Evolutionary conservation across 2,797 vertebrate species (phyloP).

Genomic region (Tokudaia tokunoshimensis): DNA sequence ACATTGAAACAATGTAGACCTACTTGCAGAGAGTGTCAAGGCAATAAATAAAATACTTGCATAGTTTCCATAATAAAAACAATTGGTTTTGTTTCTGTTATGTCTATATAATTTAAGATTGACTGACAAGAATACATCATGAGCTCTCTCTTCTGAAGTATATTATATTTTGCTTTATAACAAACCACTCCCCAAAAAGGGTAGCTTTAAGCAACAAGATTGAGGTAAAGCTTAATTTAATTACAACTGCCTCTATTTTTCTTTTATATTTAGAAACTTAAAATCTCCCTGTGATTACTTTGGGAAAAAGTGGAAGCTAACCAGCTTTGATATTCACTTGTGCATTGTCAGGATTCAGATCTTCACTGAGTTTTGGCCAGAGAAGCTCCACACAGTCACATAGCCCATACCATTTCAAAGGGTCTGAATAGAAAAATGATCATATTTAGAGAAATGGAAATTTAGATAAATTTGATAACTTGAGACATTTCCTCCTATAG

Average conservation of each 20-base stretch:
- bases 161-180: background rate
- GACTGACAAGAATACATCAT: background rate
- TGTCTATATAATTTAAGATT: background rate
- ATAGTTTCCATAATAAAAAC: background rate
- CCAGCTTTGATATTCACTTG: background rate
- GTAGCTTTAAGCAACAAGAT: background rate
- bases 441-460: too few species aligned
- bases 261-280: too few species aligned
- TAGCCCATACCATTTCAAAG: background rate
- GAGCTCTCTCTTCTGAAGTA: background rate
- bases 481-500: too few species aligned
- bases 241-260: background rate
- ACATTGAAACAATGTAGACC: background rate
- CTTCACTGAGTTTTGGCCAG: background rate
- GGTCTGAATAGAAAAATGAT: background rate
- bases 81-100: background rate
- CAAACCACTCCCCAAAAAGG: background rate
- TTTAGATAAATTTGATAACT: background rate
- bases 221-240: background rate
- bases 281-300: background rate
- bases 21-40: background rate
- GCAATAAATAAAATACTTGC: background rate
- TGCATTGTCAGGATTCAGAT: background rate
- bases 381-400: background rate
- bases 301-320: background rate